A percentile compares a stretch with the other conserved stretches of the same genome.
Evolutionary conservation across 92 coral and sea anemone species (phyloP).

Genomic region (Epizoanthus fatuus): DNA sequence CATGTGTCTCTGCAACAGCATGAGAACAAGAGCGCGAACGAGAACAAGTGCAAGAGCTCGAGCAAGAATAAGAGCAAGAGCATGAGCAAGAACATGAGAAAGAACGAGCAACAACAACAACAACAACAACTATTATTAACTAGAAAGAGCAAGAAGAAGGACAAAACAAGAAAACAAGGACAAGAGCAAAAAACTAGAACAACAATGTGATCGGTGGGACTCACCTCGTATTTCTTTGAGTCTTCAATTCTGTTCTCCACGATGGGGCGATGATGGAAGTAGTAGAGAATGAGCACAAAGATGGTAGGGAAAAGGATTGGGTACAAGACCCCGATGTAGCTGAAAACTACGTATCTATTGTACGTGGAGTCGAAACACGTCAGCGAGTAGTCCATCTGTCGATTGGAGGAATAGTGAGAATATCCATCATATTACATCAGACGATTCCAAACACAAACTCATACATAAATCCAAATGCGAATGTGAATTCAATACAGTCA

Average conservation of each 20-base stretch:
- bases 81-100: background rate
- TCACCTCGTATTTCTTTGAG: constrained; percentile 19
- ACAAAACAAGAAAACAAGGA: background rate
- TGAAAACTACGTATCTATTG: constrained; percentile 67
- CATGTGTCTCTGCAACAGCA: too few species aligned
- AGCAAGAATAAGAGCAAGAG: background rate
- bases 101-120: background rate
- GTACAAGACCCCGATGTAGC: constrained; percentile 72
- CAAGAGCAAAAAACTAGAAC: background rate
- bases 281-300: constrained; percentile 64
- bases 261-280: constrained; percentile 66
- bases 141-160: background rate
- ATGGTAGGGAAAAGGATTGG: constrained; percentile 79
- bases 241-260: constrained; percentile 28
- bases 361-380: constrained; percentile 73
- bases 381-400: constrained; percentile 76
- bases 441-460: too few species aligned
- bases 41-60: background rate
- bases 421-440: too few species aligned
- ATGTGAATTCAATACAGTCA: too few species aligned
- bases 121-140: background rate
- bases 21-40: background rate
- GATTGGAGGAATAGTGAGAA: too few species aligned
- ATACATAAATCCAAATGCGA: too few species aligned
- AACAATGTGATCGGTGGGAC: background rate